Evolutionary conservation across 2,797 vertebrate species (phyloP).

Genomic region (Selene dorsalis): DNA sequence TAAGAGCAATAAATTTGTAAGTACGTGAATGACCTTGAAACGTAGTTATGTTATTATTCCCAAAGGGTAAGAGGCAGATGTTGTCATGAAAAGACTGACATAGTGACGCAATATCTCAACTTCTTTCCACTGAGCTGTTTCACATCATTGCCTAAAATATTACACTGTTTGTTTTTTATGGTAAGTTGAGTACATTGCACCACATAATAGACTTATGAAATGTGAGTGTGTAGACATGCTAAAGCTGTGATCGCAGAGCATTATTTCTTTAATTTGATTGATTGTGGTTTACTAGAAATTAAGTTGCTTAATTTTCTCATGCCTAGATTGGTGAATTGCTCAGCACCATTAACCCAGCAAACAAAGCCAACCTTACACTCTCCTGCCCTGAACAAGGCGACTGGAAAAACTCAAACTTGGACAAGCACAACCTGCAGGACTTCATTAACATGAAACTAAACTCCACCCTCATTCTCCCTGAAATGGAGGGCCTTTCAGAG

Average conservation of each 20-base stretch:
- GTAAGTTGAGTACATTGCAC: not conserved
- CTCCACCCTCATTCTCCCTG: slow-evolving; percentile 91
- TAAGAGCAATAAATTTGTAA: not conserved
- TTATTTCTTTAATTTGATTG: not conserved
- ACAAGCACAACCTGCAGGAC: slow-evolving; percentile 98
- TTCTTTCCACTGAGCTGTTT: not conserved
- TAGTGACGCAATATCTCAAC: no score
- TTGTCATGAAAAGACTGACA: not conserved
- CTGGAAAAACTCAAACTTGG: slow-evolving; percentile 98
- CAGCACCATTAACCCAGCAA: slow-evolving; percentile 95
- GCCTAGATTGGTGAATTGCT: slow-evolving; percentile 95
- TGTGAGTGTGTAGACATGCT: not conserved
- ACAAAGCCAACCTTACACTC: slow-evolving; percentile 96
- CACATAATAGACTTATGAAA: not conserved
- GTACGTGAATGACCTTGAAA: not conserved
- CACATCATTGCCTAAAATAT: not conserved
- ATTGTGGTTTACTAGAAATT: slow-evolving; percentile 1
- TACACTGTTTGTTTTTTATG: not conserved
- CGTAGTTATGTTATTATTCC: not conserved
- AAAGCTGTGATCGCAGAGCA: slow-evolving; percentile 12
- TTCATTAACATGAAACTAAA: slow-evolving; percentile 98
- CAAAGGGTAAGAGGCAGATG: not conserved
- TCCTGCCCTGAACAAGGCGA: slow-evolving; percentile 96
- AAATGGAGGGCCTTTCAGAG: slow-evolving; percentile 99
- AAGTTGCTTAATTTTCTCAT: slow-evolving; percentile 34